phyloP scores from a whole-genome alignment of 2,113 vertebrate species.

The Phoxinus phoxinus region DNA sequence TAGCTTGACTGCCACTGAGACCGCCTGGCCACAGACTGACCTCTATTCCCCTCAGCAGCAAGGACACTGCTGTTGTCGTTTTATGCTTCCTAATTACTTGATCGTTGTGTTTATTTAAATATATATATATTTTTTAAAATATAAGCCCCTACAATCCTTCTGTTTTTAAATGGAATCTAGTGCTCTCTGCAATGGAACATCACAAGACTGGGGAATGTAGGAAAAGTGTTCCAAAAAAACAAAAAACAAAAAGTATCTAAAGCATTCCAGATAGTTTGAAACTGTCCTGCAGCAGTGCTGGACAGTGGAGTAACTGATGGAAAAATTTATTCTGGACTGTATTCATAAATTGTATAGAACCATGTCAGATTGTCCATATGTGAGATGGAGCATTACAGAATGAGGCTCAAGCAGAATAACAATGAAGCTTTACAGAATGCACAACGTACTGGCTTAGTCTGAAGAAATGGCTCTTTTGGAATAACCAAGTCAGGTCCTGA shows the following conservation, averaged over 20 bases:
- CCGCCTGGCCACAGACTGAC: conserved; percentile 25
- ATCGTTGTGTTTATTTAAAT: neutral
- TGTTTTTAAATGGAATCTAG: neutral
- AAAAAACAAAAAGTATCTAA: no score
- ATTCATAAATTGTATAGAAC: neutral
- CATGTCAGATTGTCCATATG: conserved; percentile 6
- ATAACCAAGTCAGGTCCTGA: conserved; percentile 15
- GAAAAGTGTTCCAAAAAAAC: neutral
- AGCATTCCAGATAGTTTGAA: neutral
- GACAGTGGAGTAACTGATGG: neutral
- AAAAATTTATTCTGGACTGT: neutral
- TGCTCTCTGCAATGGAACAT: neutral
- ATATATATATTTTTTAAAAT: conserved; percentile 1
- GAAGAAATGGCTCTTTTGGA: neutral
- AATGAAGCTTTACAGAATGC: neutral
- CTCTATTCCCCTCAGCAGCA: neutral
- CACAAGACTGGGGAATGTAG: neutral
- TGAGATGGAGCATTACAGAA: neutral
- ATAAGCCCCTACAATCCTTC: neutral
- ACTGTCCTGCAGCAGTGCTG: neutral
- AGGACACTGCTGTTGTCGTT: neutral
- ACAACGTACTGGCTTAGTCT: neutral
- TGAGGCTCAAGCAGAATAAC: neutral
- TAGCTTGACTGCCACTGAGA: conserved; percentile 11
- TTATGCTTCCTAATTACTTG: neutral